These are phyloP conservation scores for Lamprotornis superbus DNA, from an alignment of 2,113 vertebrate genomes.

Conservation along the genomic window DNA sequence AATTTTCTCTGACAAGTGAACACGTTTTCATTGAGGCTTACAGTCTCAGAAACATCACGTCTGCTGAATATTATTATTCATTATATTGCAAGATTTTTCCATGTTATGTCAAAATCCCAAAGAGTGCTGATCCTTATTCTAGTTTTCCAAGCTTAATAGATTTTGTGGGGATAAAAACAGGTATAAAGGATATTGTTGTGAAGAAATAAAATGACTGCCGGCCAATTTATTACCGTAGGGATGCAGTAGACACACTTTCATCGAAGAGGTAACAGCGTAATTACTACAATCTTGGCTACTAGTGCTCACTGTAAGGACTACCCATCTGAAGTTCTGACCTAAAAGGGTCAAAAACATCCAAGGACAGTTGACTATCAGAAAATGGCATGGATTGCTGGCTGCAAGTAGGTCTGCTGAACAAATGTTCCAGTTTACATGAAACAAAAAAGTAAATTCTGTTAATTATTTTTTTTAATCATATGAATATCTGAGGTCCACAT, in stretches of 20 bases:
- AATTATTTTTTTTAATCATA: background rate
- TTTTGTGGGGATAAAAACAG: background rate
- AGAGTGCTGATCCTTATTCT: background rate
- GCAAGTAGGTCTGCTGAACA: background rate
- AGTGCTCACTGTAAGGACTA: background rate
- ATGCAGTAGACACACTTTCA: background rate
- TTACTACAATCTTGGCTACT: background rate
- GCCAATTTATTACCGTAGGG: background rate
- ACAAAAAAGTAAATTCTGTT: background rate
- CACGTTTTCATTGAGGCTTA: background rate
- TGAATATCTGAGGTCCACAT: background rate
- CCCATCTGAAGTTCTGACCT: background rate
- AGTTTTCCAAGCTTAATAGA: conserved; percentile 11
- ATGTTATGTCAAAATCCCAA: background rate
- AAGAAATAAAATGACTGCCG: conserved; percentile 13
- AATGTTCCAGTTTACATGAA: background rate
- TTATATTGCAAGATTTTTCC: background rate
- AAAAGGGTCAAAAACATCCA: background rate
- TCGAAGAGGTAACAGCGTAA: background rate
- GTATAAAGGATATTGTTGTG: background rate
- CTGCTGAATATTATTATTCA: background rate
- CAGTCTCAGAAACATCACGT: background rate
- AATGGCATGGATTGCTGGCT: background rate
- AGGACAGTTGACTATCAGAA: background rate
- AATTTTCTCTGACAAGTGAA: background rate